phyloP scores from a whole-genome alignment of 1,140 invertebrate species.

The Drosophila persimilis region DNA sequence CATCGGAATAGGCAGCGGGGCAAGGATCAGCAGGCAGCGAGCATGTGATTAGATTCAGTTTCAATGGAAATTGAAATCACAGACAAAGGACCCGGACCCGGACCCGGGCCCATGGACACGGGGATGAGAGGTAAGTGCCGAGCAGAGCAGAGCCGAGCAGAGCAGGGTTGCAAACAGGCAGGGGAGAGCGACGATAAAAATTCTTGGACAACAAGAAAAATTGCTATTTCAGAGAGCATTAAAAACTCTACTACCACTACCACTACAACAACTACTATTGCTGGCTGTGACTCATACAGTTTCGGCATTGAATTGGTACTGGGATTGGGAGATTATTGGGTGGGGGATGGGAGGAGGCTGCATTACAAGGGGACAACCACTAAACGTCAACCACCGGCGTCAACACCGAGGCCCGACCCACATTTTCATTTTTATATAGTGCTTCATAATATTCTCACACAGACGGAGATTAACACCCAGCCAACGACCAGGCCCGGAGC shows the following conservation, averaged over 20 bases:
- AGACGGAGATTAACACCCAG: constrained; percentile 71
- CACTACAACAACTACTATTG: too few species aligned
- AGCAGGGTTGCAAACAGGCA: constrained; percentile 51
- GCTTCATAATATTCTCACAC: constrained; percentile 72
- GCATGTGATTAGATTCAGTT: constrained; percentile 81
- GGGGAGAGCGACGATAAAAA: constrained; percentile 56
- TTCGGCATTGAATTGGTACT: constrained; percentile 2
- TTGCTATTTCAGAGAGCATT: constrained; percentile 1
- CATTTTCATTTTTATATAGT: constrained; percentile 57
- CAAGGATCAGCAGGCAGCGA: constrained; percentile 69
- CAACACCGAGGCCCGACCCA: constrained; percentile 64
- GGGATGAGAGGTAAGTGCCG: constrained; percentile 1
- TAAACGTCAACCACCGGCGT: constrained; percentile 79
- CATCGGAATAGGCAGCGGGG: constrained; percentile 28
- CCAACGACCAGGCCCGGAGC: constrained; percentile 18
- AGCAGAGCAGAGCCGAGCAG: background rate
- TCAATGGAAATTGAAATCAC: constrained; percentile 81
- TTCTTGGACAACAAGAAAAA: constrained; percentile 37
- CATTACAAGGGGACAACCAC: constrained; percentile 67
- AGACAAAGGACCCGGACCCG: constrained; percentile 57
- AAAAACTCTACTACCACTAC: too few species aligned
- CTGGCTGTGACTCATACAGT: constrained; percentile 27
- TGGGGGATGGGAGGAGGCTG: constrained; percentile 45
- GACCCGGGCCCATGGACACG: background rate
- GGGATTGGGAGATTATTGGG: constrained; percentile 19